Conservation (phyloP, 2,888 invertebrate genomes). For the Mylabris sibirica region DNA sequence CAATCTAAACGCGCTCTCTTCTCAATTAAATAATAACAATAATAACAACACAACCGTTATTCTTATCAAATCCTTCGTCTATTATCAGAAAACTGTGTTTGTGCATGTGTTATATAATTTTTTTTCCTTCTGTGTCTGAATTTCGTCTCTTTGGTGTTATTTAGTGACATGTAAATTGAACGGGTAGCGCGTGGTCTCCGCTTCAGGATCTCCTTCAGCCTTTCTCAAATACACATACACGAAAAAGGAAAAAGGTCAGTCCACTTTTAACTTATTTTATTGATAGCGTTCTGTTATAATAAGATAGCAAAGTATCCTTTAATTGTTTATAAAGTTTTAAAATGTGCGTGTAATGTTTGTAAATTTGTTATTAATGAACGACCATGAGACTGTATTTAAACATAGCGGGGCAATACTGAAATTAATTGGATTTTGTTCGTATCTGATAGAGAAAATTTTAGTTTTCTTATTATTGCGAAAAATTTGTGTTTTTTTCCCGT, state of each 20-base stretch:
- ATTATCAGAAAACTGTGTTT: neutral
- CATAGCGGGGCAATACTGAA: neutral
- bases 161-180: slow-evolving; percentile 23
- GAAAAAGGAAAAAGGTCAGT: slow-evolving; percentile 24
- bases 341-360: slow-evolving; percentile 19
- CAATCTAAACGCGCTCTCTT: neutral
- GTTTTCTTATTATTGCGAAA: neutral
- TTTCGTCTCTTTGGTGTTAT: neutral
- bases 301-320: neutral
- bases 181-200: slow-evolving; percentile 15
- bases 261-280: neutral
- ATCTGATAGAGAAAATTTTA: neutral
- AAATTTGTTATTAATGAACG: slow-evolving; percentile 18
- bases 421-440: slow-evolving; percentile 7
- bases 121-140: neutral
- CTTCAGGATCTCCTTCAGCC: slow-evolving; percentile 15
- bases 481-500: neutral
- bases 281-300: neutral
- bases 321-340: no score
- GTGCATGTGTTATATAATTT: neutral
- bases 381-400: slow-evolving; percentile 11
- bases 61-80: neutral
- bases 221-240: neutral
- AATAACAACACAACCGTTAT: neutral
- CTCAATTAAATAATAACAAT: neutral